Conservation (phyloP, 1,140 invertebrate genomes). For the Calephelis nemesis region DNA sequence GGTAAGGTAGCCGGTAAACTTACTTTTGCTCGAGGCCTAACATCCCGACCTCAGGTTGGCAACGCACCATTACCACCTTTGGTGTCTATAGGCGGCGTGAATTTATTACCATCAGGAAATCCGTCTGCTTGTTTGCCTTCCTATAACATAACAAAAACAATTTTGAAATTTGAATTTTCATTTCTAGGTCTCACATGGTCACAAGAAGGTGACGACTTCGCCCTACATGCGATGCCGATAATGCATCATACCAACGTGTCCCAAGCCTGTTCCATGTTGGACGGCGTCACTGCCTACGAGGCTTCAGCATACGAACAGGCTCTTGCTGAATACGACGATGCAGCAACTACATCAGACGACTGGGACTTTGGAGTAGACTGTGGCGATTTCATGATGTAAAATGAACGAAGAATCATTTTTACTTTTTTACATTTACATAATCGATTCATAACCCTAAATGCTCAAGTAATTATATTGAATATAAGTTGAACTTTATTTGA, state of each 20-base stretch:
- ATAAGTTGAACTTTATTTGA: not conserved
- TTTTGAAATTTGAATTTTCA: not conserved
- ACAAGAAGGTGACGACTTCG: conserved; percentile 81
- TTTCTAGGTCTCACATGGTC: conserved; percentile 80
- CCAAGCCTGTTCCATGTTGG: conserved; percentile 76
- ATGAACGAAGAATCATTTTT: conserved; percentile 2
- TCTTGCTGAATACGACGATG: conserved; percentile 80
- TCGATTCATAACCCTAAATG: conserved; percentile 3
- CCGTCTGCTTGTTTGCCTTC: too few species aligned
- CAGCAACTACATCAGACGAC: conserved; percentile 80
- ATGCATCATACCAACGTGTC: conserved; percentile 81
- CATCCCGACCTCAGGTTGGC: too few species aligned
- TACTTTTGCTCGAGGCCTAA: too few species aligned
- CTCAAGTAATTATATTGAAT: conserved; percentile 1
- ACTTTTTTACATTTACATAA: conserved; percentile 15
- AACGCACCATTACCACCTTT: too few species aligned
- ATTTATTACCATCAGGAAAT: too few species aligned
- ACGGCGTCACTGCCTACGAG: conserved; percentile 81
- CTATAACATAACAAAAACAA: too few species aligned
- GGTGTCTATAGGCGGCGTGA: too few species aligned
- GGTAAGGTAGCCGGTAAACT: too few species aligned
- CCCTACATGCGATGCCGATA: conserved; percentile 81
- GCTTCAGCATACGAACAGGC: conserved; percentile 80
- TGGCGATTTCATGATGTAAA: conserved; percentile 83
- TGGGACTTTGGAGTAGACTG: conserved; percentile 82